phyloP scores from a whole-genome alignment of 2,888 invertebrate species.

The Meganola albula region DNA sequence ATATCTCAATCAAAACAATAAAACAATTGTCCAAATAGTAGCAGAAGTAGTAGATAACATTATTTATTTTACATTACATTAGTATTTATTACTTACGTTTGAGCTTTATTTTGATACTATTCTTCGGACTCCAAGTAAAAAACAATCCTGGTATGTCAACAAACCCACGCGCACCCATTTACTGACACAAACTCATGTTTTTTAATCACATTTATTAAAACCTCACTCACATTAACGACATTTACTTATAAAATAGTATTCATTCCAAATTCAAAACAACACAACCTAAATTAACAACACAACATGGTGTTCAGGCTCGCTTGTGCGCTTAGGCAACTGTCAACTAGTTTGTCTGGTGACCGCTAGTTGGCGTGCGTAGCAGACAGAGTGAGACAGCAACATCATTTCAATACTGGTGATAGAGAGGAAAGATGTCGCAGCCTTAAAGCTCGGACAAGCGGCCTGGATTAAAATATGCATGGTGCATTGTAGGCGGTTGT shows the following conservation, averaged over 20 bases:
- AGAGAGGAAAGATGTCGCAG: constrained; percentile 29
- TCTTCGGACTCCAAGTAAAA: constrained; percentile 71
- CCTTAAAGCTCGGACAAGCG: constrained; percentile 50
- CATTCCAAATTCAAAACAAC: constrained; percentile 23
- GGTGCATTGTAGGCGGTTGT: constrained; percentile 32
- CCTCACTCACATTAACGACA: too few species aligned
- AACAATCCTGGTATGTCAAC: constrained; percentile 68
- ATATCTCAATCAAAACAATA: too few species aligned
- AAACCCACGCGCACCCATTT: constrained; percentile 70
- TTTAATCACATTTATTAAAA: constrained; percentile 23
- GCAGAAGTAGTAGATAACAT: too few species aligned
- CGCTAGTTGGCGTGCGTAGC: constrained; percentile 54
- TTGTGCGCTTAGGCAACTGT: constrained; percentile 68
- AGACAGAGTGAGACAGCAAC: constrained; percentile 32
- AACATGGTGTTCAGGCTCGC: constrained; percentile 45
- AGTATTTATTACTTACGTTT: constrained; percentile 65
- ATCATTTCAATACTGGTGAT: constrained; percentile 17
- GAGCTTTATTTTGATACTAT: constrained; percentile 72
- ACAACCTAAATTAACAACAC: constrained; percentile 39
- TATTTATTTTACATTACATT: too few species aligned
- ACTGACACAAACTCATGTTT: constrained; percentile 57
- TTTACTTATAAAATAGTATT: constrained; percentile 9
- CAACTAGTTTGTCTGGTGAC: constrained; percentile 47
- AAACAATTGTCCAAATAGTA: too few species aligned
- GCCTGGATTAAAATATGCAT: constrained; percentile 42